Evolutionary conservation across 1,140 invertebrate genomes (phyloP).

Genomic region (Dendrolimus punctatus): DNA sequence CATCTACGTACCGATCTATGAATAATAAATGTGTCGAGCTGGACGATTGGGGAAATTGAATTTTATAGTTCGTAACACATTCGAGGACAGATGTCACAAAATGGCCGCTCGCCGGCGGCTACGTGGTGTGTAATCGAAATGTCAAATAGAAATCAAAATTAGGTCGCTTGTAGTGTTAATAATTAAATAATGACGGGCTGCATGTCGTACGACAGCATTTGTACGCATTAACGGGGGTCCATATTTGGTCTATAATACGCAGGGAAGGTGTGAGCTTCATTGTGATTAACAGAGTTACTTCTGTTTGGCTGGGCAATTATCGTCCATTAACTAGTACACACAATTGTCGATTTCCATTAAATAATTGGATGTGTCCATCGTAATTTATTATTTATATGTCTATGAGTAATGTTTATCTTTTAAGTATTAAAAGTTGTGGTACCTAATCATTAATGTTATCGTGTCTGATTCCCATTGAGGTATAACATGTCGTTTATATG

Average conservation of each 20-base stretch:
- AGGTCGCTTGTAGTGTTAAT: constrained; percentile 69
- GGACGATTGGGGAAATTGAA: constrained; percentile 71
- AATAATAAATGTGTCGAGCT: constrained; percentile 69
- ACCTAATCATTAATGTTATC: too few species aligned
- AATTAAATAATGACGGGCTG: constrained; percentile 62
- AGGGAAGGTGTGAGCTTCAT: constrained; percentile 50
- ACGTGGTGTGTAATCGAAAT: constrained; percentile 57
- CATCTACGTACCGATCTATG: constrained; percentile 62
- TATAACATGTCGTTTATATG: too few species aligned
- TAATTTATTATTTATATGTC: too few species aligned
- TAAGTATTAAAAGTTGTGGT: too few species aligned
- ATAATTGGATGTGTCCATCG: constrained; percentile 34
- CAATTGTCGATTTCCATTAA: constrained; percentile 47
- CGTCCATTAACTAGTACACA: constrained; percentile 60
- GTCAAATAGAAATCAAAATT: constrained; percentile 71
- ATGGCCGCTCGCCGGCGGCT: constrained; percentile 52
- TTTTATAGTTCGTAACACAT: constrained; percentile 70
- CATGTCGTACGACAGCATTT: constrained; percentile 23
- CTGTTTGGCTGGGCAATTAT: constrained; percentile 67
- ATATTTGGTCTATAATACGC: constrained; percentile 22
- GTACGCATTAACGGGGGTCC: constrained; percentile 24
- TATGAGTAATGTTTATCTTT: too few species aligned
- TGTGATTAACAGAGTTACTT: constrained; percentile 69
- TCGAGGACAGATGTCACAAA: constrained; percentile 69
- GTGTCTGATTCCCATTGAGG: too few species aligned